Percentiles rank a stretch among this genome's conserved stretches.
Conservation (phyloP, 1,140 invertebrate genomes). For the Riptortus pedestris region DNA sequence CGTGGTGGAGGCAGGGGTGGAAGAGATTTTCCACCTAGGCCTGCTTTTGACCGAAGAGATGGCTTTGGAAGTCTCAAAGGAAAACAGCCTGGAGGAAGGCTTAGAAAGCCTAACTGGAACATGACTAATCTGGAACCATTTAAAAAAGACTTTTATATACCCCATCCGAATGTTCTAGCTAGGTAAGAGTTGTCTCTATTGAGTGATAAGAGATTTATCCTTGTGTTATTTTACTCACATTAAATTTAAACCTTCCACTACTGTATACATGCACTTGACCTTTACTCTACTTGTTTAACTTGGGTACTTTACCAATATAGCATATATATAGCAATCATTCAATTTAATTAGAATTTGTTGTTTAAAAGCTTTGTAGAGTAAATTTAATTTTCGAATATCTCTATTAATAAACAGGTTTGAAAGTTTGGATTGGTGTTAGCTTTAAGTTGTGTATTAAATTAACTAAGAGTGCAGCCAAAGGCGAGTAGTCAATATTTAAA, state of each 20-base stretch:
- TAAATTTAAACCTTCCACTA: slow-evolving; percentile 33
- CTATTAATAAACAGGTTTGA: too few species aligned
- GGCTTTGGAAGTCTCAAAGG: slow-evolving; percentile 34
- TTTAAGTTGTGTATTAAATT: too few species aligned
- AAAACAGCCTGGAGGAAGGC: slow-evolving; percentile 57
- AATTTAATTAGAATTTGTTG: too few species aligned
- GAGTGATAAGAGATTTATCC: slow-evolving; percentile 40
- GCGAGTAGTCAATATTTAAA: too few species aligned
- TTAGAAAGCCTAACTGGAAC: slow-evolving; percentile 81
- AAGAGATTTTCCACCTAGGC: slow-evolving; percentile 33
- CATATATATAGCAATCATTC: too few species aligned
- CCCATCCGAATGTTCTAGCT: slow-evolving; percentile 62
- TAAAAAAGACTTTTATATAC: slow-evolving; percentile 84
- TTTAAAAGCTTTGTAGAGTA: too few species aligned
- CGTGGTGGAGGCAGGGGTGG: slow-evolving; percentile 22
- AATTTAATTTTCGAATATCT: too few species aligned
- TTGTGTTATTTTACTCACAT: slow-evolving; percentile 66
- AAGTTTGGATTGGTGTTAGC: too few species aligned
- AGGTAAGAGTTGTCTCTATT: slow-evolving; percentile 38
- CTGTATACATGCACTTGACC: neutral
- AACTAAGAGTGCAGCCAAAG: too few species aligned
- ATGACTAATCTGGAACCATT: slow-evolving; percentile 63
- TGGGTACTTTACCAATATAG: too few species aligned
- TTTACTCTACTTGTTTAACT: neutral
- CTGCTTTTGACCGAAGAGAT: slow-evolving; percentile 25